phyloP scores from a whole-genome alignment of 2,888 invertebrate species.

The Blastobasis adustella region DNA sequence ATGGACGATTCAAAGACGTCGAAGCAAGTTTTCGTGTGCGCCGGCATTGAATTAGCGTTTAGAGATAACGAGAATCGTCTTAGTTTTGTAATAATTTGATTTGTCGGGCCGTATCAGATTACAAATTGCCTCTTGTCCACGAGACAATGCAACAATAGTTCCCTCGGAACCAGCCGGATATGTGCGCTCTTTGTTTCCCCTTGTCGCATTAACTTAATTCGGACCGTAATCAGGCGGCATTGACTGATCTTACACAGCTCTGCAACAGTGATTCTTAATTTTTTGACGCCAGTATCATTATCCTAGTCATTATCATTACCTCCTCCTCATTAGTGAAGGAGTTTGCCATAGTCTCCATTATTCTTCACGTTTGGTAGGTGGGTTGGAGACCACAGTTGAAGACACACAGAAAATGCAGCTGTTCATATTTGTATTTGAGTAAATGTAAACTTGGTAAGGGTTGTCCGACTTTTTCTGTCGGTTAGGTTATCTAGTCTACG shows the following conservation, averaged over 20 bases:
- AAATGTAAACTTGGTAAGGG: no score
- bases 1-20: not conserved
- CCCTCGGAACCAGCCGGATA: constrained; percentile 32
- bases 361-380: no score
- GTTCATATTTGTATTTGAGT: no score
- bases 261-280: not conserved
- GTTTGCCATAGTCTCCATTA: no score
- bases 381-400: no score
- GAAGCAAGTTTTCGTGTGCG: not conserved
- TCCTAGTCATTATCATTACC: no score
- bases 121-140: constrained; percentile 32
- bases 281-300: no score
- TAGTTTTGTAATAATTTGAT: constrained; percentile 26
- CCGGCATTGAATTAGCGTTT: not conserved
- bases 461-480: no score
- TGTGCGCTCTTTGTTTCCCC: constrained; percentile 29
- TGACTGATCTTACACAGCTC: constrained; percentile 15
- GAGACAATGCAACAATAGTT: constrained; percentile 42
- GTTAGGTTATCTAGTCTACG: no score
- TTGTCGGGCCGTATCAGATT: constrained; percentile 35
- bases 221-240: constrained; percentile 21
- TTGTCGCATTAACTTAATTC: constrained; percentile 29
- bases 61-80: not conserved
- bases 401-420: no score
- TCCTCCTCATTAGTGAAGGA: no score